A percentile compares a stretch with the other conserved stretches of the same genome.
Evolutionary conservation across 2,797 vertebrate species (phyloP).

Genomic region (Sebastes flavidus): DNA sequence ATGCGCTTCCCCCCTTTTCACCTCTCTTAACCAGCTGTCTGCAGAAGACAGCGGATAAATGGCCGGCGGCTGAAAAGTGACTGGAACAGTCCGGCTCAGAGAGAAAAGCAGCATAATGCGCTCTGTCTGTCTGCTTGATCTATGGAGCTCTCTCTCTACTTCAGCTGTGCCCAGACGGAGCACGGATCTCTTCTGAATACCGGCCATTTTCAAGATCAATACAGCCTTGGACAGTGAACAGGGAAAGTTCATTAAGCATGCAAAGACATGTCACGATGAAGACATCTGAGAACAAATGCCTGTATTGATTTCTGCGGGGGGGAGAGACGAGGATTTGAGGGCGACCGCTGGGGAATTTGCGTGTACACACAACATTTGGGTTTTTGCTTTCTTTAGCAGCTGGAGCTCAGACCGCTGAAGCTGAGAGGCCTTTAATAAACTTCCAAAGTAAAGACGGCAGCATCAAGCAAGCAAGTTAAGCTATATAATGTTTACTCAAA

Average conservation of each 20-base stretch:
- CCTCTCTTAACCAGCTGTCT: slow-evolving; percentile 55
- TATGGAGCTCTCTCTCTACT: slow-evolving; percentile 30
- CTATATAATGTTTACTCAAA: neutral
- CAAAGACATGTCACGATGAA: slow-evolving; percentile 65
- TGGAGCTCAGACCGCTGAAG: neutral
- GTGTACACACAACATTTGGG: slow-evolving; percentile 27
- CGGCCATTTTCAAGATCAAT: slow-evolving; percentile 57
- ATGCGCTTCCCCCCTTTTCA: slow-evolving; percentile 39
- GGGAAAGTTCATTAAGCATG: slow-evolving; percentile 64
- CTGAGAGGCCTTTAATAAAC: slow-evolving; percentile 11
- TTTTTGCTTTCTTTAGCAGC: slow-evolving; percentile 12
- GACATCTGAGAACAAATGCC: slow-evolving; percentile 64
- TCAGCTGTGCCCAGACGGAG: slow-evolving; percentile 1
- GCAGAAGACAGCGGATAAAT: slow-evolving; percentile 46
- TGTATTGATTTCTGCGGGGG: slow-evolving; percentile 50
- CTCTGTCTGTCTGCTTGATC: slow-evolving; percentile 47
- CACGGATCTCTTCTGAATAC: slow-evolving; percentile 45
- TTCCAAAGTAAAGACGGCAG: neutral
- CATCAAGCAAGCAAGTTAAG: neutral
- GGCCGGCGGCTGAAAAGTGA: slow-evolving; percentile 25
- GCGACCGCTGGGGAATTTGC: slow-evolving; percentile 2
- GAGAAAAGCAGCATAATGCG: slow-evolving; percentile 39
- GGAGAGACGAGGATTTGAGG: neutral
- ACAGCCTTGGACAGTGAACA: slow-evolving; percentile 39
- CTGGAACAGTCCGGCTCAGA: neutral